These are phyloP conservation scores for Catalaphyllia jardinei DNA, from an alignment of 64 coral and sea anemone species.

Conservation along the genomic window DNA sequence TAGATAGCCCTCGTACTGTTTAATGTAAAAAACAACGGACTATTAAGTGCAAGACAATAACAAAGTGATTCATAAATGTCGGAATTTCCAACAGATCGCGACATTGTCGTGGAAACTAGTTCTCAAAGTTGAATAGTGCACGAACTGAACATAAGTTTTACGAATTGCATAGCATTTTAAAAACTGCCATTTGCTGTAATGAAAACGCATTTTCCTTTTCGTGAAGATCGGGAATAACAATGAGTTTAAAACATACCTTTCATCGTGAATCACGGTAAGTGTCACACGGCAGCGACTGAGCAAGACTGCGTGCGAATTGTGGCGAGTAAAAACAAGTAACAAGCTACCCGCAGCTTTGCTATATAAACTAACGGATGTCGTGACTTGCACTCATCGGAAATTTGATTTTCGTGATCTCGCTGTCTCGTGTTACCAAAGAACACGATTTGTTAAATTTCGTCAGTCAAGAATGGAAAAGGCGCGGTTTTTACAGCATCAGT, in stretches of 20 bases:
- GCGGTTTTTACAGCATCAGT: not conserved
- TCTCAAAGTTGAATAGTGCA: too few relatives aligned
- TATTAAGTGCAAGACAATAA: too few relatives aligned
- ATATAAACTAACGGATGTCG: not conserved
- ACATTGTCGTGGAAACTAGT: too few relatives aligned
- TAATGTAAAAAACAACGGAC: too few relatives aligned
- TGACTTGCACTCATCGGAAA: not conserved
- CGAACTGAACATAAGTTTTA: too few relatives aligned
- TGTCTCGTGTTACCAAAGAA: not conserved
- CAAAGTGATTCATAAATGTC: too few relatives aligned
- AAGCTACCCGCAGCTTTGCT: too few relatives aligned
- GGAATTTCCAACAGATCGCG: too few relatives aligned
- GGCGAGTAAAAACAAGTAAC: not conserved
- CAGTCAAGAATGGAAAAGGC: not conserved
- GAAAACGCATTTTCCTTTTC: not conserved
- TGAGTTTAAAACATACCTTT: conserved; percentile 28
- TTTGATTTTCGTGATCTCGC: not conserved
- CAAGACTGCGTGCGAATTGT: not conserved
- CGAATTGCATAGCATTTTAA: not conserved
- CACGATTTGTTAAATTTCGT: not conserved
- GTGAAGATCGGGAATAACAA: not conserved
- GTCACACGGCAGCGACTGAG: not conserved
- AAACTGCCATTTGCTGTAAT: not conserved
- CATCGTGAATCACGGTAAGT: not conserved
- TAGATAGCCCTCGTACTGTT: too few relatives aligned